Evolutionary conservation across 2,113 vertebrate genomes (phyloP), one percentile per base, ranked within the genome.

Genomic region (Pao palembangensis): DNA sequence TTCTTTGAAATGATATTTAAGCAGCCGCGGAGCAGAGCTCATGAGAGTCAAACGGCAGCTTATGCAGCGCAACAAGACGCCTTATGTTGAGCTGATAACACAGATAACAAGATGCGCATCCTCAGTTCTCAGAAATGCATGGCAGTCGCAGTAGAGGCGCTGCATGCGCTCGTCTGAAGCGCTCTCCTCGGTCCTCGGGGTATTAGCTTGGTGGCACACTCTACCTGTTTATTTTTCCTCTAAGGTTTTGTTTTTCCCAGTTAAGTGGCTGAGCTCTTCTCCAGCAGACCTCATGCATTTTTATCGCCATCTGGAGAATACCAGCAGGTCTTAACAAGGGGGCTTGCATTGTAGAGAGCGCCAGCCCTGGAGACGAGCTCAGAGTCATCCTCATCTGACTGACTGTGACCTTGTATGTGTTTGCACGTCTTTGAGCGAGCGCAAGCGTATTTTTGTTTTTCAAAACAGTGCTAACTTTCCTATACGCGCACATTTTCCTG

Each of bases 231-330:
- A 34, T 58, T 64, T 73, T 42, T 56, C 82, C 82, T 84, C 64
- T 73, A 71, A 76, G 73, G 69, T 88, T 84, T 80, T 87, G 71
- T 81, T 89, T 82, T 85, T 82, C 73, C 75, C 60, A 58, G 73
- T 82, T 83, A 87, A 86, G 87, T 85, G 85, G 75, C 77, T 73
- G 69, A 80, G 76, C 83, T 82, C 82, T 78, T 82, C 81, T 84
- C 80, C 75, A 81, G 71, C 63, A 71, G 71, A 83, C 82, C 86
- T 88, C 84, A 88, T 88, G 80, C 88, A 89, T 89, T 89, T 88
- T 84, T 90, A 86, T 84, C 80, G 79, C 84, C 81, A 89, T 91
- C 87, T 88, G 84, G 88, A 90, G 83, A 82, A 90, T 76, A 74
- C 78, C 64, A 87, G 41, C 85, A 86, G 72, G 28, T 90, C 84